phyloP scores from a whole-genome alignment of 2,113 vertebrate genomes.

The Coracopsis vasa region DNA sequence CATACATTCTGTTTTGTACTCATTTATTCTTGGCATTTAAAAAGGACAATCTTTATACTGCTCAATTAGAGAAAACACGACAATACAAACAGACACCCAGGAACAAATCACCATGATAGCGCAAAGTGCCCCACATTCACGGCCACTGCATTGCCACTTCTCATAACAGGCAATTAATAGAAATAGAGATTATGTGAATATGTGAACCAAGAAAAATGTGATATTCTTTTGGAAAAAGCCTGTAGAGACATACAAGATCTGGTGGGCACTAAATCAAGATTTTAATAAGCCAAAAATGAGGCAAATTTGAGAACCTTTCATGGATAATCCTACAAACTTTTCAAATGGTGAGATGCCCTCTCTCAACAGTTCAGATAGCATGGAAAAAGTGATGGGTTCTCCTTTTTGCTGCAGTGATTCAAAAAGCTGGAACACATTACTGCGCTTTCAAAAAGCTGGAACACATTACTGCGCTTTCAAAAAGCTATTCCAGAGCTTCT shows the following conservation, averaged over 20 bases:
- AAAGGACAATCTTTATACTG: neutral
- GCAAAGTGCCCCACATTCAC: neutral
- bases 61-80: neutral
- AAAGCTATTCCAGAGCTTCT: neutral
- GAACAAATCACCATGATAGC: neutral
- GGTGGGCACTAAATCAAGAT: neutral
- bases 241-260: neutral
- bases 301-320: neutral
- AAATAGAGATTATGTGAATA: neutral
- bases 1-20: neutral
- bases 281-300: neutral
- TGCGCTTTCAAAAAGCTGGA: neutral
- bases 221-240: neutral
- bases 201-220: neutral
- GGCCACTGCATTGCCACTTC: neutral
- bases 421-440: neutral
- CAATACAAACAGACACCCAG: neutral
- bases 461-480: neutral
- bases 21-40: neutral
- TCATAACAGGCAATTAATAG: neutral
- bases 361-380: neutral
- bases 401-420: neutral
- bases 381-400: neutral
- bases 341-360: neutral
- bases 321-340: neutral